Base-by-base conservation (phyloP, 2,797 vertebrate genomes). In the Pterois miles region DNA sequence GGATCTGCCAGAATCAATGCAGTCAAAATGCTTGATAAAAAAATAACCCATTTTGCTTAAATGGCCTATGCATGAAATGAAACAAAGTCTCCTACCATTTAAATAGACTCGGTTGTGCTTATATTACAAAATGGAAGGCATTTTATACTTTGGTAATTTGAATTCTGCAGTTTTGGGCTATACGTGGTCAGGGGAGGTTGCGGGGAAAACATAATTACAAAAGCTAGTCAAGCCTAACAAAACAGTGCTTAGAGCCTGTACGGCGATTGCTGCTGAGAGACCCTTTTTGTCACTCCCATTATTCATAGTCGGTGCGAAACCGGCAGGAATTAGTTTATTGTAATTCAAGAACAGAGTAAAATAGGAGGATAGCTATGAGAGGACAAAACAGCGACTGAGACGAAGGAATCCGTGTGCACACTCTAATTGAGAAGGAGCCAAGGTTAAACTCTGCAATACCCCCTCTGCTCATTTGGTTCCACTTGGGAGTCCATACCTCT, bases 151-250 rank as follows among this genome's bases (percentile, higher is more conserved):
- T 80, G 76, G 88, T 90, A 83, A 86, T 91, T 92, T 88, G 74
- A 84, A 91, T 83, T 89, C 73, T 34, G 72, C 84, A 78, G 85
- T 90, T 91, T 86, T 64, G 83, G 88, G 90, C 88, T 56, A 70
- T 65, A 81, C 82, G 40, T 83, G 86, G 90, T 91, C 84, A 88
- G 76, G 83, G 81, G 71, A 88, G 80, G 88, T 89, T 91, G 87
- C 13, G 16, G 84, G 86, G 81, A 72, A 89, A 94, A 93, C 90
- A 88, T 95, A 95, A 96, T 96, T 96, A 95, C 90, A 90, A 95
- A 95, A 94, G 86, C 92, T 91, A 95, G 91, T 93, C 94, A 93
- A 94, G 94, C 95, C 93, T 90, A 95, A 94, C 91, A 92, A 95
- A 96, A 95, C 93, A 93, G 84, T 70, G 92, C 94, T 93, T 80